Evolutionary conservation across 2,888 invertebrate genomes (phyloP), one percentile per base, ranked within the genome.

Genomic region (Acrobasis suavella): DNA sequence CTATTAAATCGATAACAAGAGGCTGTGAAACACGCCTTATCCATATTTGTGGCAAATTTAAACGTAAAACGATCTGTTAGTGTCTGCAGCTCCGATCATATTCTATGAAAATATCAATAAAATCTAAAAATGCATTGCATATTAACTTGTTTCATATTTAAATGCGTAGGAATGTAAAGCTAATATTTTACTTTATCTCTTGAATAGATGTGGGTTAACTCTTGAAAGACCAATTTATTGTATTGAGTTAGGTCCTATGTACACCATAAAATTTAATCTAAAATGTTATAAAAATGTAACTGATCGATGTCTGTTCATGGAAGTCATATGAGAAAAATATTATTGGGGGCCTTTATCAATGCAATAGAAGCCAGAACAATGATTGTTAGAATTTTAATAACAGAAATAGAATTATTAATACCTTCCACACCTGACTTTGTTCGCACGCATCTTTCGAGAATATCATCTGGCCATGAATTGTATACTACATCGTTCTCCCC

Each of bases 151-250:
- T 64, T 50, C 39, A 56, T 17, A 64, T 52, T 50, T 49, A 39
- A 42, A 10, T 60, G 63, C 50, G 60, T 64, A 62, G 50, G 63
- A 62, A 50, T 58, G 56, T 39, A 16, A 17, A 46, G 22, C 37
- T 54, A 58, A 63, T 51, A 63, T 60, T 62, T 62, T 15, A 64
- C 49, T 42, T 56, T 46, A 32, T 52, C 52, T 64, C 63, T 68
- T 65, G 54, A 67, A 66, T 68, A 63, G 60, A 64, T 58, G 60
- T 62, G 63, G 51, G 39, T 54, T 58, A 66, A 69, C 64, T 51
- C 65, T 54, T 39, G 52, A 64, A 32, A 32, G 32, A 32, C 32
- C 2, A 32, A 69, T 69, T 69, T 69, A 69, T 67, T 46, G 39
- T 65, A 62, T 65, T n/a, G 1, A 14, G 12, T 42, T 42, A 42